A percentile compares a stretch with the other conserved stretches of the same genome.
Conservation (phyloP, 2,888 invertebrate species). For the Troilus luridus region DNA sequence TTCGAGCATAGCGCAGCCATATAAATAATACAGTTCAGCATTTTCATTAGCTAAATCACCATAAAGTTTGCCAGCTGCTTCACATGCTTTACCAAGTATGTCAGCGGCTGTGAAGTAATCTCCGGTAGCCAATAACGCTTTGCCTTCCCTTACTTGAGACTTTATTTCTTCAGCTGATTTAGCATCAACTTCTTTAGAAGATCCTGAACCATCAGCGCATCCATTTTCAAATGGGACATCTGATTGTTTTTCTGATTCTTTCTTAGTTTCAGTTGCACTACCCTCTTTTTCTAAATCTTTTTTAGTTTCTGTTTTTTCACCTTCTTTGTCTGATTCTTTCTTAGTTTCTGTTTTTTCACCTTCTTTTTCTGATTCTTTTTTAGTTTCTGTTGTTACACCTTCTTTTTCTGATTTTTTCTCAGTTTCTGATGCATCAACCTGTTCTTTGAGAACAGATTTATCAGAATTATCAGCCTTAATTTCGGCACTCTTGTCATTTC, state of each 20-base stretch:
- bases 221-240: not conserved
- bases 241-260: conserved; percentile 5
- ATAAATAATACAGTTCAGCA: conserved; percentile 91
- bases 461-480: not conserved
- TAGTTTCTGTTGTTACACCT: not conserved
- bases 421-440: not conserved
- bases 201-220: not conserved
- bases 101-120: conserved; percentile 73
- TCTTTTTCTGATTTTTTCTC: conserved; percentile 15
- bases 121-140: conserved; percentile 29
- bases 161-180: conserved; percentile 62
- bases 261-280: not conserved
- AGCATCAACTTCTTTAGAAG: conserved; percentile 54
- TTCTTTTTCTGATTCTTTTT: not conserved
- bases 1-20: conserved; percentile 77
- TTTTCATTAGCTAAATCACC: conserved; percentile 89
- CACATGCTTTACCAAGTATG: conserved; percentile 65
- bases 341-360: not conserved
- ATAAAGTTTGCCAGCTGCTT: conserved; percentile 69
- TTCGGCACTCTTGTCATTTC: conserved; percentile 33
- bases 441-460: conserved; percentile 2
- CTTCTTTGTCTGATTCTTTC: not conserved
- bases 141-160: conserved; percentile 56
- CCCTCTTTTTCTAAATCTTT: not conserved
- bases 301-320: not conserved